Conservation (phyloP, 2,888 invertebrate genomes). For the Phalera bucephala region DNA sequence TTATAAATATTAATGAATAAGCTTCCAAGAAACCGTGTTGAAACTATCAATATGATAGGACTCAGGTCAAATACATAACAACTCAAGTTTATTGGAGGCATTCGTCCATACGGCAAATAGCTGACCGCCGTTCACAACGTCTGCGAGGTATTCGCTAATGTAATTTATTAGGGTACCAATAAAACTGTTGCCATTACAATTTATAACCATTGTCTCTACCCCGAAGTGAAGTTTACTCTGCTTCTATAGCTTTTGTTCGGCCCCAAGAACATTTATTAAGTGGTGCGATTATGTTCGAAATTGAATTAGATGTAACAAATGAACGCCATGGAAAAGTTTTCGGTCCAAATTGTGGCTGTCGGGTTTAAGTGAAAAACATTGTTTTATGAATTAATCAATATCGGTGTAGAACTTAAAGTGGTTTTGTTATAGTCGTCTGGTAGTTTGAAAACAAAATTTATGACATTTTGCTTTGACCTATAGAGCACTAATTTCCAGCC, state of each 20-base stretch:
- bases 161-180: slow-evolving; percentile 71
- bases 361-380: neutral
- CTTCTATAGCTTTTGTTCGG: slow-evolving; percentile 24
- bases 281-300: slow-evolving; percentile 18
- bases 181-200: slow-evolving; percentile 67
- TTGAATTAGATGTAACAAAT: slow-evolving; percentile 20
- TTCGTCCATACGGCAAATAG: slow-evolving; percentile 36
- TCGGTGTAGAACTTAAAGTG: too few species aligned
- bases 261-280: slow-evolving; percentile 27
- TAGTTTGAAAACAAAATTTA: too few species aligned
- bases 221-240: slow-evolving; percentile 36
- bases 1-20: too few species aligned
- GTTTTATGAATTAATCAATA: too few species aligned
- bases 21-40: too few species aligned
- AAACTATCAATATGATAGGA: slow-evolving; percentile 1
- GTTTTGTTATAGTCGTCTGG: too few species aligned
- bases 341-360: neutral
- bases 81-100: slow-evolving; percentile 23
- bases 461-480: too few species aligned
- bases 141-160: slow-evolving; percentile 57
- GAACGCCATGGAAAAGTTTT: slow-evolving; percentile 2
- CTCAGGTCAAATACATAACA: slow-evolving; percentile 18
- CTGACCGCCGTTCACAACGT: slow-evolving; percentile 45
- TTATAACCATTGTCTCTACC: slow-evolving; percentile 57
- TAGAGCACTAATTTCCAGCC: too few species aligned